These are phyloP conservation scores for Theretra japonica DNA, from an alignment of 2,888 invertebrate species.

Conservation along the genomic window DNA sequence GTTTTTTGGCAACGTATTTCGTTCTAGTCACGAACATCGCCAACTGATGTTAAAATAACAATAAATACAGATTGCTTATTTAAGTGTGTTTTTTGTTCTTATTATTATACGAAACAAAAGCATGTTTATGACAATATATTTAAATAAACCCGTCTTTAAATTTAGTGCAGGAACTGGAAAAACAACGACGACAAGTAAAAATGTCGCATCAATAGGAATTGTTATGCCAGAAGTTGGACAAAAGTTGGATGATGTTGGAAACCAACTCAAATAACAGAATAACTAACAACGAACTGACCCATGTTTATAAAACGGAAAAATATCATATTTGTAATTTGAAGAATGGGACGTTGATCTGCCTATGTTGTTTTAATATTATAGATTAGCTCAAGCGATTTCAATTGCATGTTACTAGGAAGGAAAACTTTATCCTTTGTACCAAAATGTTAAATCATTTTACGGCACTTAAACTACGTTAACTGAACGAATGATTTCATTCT, in stretches of 20 bases:
- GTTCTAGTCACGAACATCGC: background rate
- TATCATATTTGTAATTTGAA: background rate
- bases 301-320: background rate
- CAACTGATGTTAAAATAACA: background rate
- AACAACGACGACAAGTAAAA: background rate
- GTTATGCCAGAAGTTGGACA: background rate
- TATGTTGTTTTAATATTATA: too few relatives aligned
- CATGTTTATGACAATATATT: background rate
- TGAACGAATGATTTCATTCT: too few relatives aligned
- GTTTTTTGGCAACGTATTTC: background rate
- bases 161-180: background rate
- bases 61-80: background rate
- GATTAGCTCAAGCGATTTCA: too few relatives aligned
- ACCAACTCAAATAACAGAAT: background rate
- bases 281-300: background rate
- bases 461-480: too few relatives aligned
- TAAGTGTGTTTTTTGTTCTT: background rate
- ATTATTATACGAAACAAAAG: background rate
- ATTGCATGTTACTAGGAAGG: too few relatives aligned
- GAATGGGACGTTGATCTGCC: too few relatives aligned
- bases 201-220: background rate
- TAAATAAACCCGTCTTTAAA: background rate
- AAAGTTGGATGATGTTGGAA: background rate
- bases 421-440: too few relatives aligned
- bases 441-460: too few relatives aligned